Evolutionary conservation across 2,113 vertebrate genomes (phyloP), one percentile per base, ranked within the genome.

Genomic region (Lampris megalopsis): DNA sequence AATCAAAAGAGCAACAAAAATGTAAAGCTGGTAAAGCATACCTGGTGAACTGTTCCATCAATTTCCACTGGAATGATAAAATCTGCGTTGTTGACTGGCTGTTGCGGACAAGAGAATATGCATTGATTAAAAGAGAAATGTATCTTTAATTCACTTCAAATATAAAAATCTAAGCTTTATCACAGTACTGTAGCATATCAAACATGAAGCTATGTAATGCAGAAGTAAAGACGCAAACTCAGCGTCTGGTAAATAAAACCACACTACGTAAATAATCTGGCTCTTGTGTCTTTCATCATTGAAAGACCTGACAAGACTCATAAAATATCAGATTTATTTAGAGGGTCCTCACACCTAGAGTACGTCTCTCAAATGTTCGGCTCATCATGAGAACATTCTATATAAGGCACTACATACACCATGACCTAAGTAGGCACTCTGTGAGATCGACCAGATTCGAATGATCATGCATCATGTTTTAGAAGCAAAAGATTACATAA

Each of bases 61-160:
- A 97, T 97, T 89, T 97, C 96, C 91, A 97, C 96, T 52, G 96
- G 96, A 93, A 97, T 97, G 94, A 97, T 96, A 94, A 97, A 97
- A 92, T 97, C 97, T 1, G 97, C 96, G 59, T 97, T 96, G 94
- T 95, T 96, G 89, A 97, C 94, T 3, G 97, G 97, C 97, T 97
- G 94, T 63, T 62, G 67, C 65, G 53, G 68, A 68, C 9, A 82
- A 62, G 88, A 64, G 63, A 1, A 63, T 2, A 37, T 47, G 8
- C 52, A 47, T 63, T 36, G 10, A 53, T 63, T 63, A 71, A 24
- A 60, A 5, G n/a, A 10, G n/a, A 38, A 54, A 53, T 42, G 37
- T 1, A 45, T 47, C 4, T 52, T 9, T 7, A 48, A 58, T 54
- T 49, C 35, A 54, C 9, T 54, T 40, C 0, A 40, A 56, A 68